Percentiles rank a stretch among this genome's conserved stretches.
Evolutionary conservation across 2,113 vertebrate genomes (phyloP).

Genomic region (Gnathonemus longibarbis): DNA sequence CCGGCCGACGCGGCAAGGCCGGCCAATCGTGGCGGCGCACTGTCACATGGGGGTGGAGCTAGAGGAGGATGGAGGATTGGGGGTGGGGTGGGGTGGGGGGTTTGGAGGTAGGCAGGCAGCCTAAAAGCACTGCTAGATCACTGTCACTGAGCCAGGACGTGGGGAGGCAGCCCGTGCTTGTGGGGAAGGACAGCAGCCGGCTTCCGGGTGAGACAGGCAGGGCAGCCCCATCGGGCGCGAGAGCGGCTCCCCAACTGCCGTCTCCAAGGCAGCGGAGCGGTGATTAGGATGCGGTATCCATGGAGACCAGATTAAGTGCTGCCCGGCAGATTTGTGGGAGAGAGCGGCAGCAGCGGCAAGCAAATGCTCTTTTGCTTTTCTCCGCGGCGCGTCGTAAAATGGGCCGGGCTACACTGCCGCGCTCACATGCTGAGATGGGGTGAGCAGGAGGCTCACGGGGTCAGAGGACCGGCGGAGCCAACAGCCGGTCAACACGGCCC

Average conservation of each 20-base stretch:
- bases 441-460: background rate
- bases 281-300: slow-evolving; percentile 90
- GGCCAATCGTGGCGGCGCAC: slow-evolving; percentile 72
- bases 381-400: background rate
- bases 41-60: slow-evolving; percentile 53
- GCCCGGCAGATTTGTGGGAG: slow-evolving; percentile 72
- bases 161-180: slow-evolving; percentile 40
- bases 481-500: background rate
- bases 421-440: slow-evolving; percentile 24
- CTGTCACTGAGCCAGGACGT: slow-evolving; percentile 38
- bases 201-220: slow-evolving; percentile 17
- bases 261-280: slow-evolving; percentile 60
- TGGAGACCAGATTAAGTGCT: slow-evolving; percentile 93
- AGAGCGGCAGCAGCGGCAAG: slow-evolving; percentile 71
- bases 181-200: slow-evolving; percentile 19
- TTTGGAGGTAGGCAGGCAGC: slow-evolving; percentile 38
- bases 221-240: slow-evolving; percentile 10
- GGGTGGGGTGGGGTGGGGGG: slow-evolving; percentile 37
- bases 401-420: background rate
- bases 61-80: slow-evolving; percentile 31
- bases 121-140: slow-evolving; percentile 44
- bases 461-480: background rate
- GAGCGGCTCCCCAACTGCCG: slow-evolving; percentile 47
- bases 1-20: slow-evolving; percentile 53
- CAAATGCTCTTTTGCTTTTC: background rate